Base-by-base conservation (phyloP, 2,113 vertebrate genomes). In the Pao palembangensis region DNA sequence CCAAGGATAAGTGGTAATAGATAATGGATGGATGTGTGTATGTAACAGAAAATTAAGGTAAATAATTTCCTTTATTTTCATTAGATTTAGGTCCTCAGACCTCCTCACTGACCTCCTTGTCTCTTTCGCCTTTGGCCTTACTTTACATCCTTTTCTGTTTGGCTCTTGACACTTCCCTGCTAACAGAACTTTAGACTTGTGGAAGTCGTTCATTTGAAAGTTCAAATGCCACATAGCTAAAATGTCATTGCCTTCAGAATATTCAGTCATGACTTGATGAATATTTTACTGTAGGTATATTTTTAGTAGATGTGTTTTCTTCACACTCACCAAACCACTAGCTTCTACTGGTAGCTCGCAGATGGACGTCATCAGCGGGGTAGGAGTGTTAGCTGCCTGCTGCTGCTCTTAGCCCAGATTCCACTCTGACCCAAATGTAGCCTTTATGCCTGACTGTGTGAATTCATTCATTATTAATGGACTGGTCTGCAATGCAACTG, bases 251-350 rank as follows among this genome's bases (percentile, higher is more conserved):
- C 82, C 71, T 67, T 69, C 58, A 80, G 71, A 82, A 74, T 82
- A 79, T 82, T 76, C 77, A 61, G 69, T 64, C 69, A 62, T 54
- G 77, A 86, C 67, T 69, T 76, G 69, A 86, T 87, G 66, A 87
- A 87, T 88, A 85, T 88, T 88, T 86, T 75, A 88, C 75, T 62
- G 58, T 58, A 50, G 63, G 64, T 75, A 78, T 76, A 82, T 87
- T 83, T 84, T 88, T 80, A 83, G 83, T 64, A 59, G 60, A 64
- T 61, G 75, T 71, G 63, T 60, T 64, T 69, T 68, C 56, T 73
- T 74, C 64, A 43, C 61, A 31, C 69, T 75, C 56, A 4, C 58
- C 0, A 19, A 66, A 63, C 69, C 71, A 78, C 69, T 82, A 72
- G 69, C 55, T 72, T 65, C 21, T 19, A 25, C 67, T 78, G 57